phyloP scores from a whole-genome alignment of 1,140 invertebrate genomes.

The Papilio machaon region DNA sequence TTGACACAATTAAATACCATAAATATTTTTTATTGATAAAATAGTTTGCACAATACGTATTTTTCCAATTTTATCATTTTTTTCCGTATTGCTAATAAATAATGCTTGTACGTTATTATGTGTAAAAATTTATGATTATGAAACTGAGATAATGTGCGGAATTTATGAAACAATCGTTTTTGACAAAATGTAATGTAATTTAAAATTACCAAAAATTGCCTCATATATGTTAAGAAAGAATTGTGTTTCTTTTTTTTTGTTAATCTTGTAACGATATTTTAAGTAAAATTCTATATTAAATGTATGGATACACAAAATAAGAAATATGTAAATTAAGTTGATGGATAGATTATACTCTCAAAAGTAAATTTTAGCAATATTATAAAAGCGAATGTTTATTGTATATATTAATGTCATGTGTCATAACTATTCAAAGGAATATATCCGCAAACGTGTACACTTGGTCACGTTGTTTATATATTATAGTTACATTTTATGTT shows the following conservation, averaged over 20 bases:
- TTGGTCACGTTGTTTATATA: background rate
- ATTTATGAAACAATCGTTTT: constrained; percentile 30
- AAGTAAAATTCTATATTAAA: too few species aligned
- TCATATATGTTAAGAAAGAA: background rate
- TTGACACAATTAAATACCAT: background rate
- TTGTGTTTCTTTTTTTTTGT: background rate
- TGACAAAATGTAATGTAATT: background rate
- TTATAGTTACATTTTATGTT: background rate
- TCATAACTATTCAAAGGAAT: background rate
- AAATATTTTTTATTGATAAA: background rate
- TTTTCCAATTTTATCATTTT: background rate
- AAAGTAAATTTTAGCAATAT: too few species aligned
- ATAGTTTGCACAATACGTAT: background rate
- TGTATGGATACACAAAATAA: too few species aligned
- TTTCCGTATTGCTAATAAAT: constrained; percentile 11
- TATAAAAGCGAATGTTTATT: background rate
- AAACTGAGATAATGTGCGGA: background rate
- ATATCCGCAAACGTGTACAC: background rate
- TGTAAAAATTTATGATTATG: background rate
- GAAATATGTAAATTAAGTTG: too few species aligned
- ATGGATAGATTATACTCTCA: too few species aligned
- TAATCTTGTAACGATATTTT: background rate
- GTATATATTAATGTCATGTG: constrained; percentile 8
- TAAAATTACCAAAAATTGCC: background rate
- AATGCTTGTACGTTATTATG: constrained; percentile 22